Conservation (phyloP, 2,888 invertebrate species). For the Xanthorhoe designata region DNA sequence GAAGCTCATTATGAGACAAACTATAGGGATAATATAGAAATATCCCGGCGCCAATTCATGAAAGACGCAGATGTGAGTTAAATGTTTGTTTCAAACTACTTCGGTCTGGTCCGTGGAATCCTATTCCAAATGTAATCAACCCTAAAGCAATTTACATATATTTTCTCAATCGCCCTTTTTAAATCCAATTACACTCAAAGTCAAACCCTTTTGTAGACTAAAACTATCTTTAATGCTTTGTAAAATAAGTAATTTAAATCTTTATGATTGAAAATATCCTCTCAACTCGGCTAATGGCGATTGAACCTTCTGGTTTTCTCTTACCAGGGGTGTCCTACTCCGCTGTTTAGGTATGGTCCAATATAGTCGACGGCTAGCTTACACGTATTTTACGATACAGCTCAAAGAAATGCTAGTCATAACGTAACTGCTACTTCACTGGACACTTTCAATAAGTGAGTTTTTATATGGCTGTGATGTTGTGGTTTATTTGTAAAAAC, state of each 20-base stretch:
- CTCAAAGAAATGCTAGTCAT: constrained; percentile 18
- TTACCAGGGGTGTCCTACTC: too few relatives aligned
- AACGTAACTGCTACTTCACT: constrained; percentile 17
- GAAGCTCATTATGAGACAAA: too few relatives aligned
- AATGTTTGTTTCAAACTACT: constrained; percentile 6
- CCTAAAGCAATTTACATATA: constrained; percentile 24
- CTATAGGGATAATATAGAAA: too few relatives aligned
- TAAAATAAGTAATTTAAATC: neutral
- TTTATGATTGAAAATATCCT: too few relatives aligned
- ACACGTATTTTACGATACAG: constrained; percentile 26
- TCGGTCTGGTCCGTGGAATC: constrained; percentile 1
- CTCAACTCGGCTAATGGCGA: too few relatives aligned
- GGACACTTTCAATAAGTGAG: constrained; percentile 25
- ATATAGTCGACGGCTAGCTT: constrained; percentile 13
- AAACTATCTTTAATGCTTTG: neutral
- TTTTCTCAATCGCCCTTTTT: constrained; percentile 25
- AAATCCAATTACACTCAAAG: constrained; percentile 21
- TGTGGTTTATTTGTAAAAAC: too few relatives aligned
- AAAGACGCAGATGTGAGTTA: constrained; percentile 12
- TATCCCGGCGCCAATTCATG: too few relatives aligned
- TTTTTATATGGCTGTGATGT: constrained; percentile 8
- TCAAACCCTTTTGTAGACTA: neutral
- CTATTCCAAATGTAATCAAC: constrained; percentile 23
- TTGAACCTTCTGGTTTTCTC: too few relatives aligned
- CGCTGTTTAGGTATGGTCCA: constrained; percentile 3